A percentile compares a stretch with the other conserved stretches of the same genome.
These are phyloP conservation scores for Sebastes schlegelii DNA, from an alignment of 2,113 vertebrate genomes.

Conservation along the genomic window DNA sequence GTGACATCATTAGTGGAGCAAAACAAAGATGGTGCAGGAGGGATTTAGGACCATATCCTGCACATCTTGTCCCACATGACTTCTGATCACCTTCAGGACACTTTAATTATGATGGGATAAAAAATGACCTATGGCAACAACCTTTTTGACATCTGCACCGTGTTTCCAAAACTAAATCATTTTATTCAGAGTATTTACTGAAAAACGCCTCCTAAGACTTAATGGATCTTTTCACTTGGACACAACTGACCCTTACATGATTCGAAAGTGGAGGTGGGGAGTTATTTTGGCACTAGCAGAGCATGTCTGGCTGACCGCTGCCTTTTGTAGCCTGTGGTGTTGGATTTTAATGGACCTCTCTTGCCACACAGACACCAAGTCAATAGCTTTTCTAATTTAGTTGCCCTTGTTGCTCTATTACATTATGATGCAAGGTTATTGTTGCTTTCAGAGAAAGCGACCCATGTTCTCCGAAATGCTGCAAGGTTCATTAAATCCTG, in stretches of 20 bases:
- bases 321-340: conserved; percentile 67
- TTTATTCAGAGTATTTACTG: not conserved
- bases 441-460: conserved; percentile 32
- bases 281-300: conserved; percentile 56
- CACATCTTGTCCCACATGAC: conserved; percentile 26
- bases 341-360: conserved; percentile 71
- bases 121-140: not conserved
- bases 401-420: conserved; percentile 60
- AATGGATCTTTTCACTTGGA: conserved; percentile 15
- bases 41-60: conserved; percentile 22
- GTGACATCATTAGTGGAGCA: conserved; percentile 63
- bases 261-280: conserved; percentile 14
- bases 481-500: conserved; percentile 16
- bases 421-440: conserved; percentile 63
- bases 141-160: not conserved
- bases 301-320: conserved; percentile 41
- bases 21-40: conserved; percentile 49
- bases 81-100: conserved; percentile 11
- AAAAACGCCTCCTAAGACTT: not conserved
- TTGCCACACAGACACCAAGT: conserved; percentile 52
- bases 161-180: not conserved
- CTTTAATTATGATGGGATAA: not conserved
- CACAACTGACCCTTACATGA: conserved; percentile 12
- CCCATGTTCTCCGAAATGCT: conserved; percentile 41
- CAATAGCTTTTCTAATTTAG: conserved; percentile 73